These are phyloP conservation scores for Trachymyrmex cornetzi DNA, from an alignment of 1,140 invertebrate genomes.

Conservation along the genomic window DNA sequence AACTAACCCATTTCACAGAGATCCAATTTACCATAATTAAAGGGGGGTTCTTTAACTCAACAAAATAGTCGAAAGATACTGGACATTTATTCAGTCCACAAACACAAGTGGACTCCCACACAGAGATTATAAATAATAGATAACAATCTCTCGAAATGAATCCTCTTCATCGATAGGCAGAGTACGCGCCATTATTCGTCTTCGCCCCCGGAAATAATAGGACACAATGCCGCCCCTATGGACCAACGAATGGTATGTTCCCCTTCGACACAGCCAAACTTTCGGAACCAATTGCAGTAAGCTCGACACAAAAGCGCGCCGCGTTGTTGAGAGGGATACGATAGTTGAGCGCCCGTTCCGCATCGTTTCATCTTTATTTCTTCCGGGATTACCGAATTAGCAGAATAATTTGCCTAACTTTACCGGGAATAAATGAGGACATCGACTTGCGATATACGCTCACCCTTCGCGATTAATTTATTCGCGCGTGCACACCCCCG, in stretches of 20 bases:
- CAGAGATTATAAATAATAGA: neutral
- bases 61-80: neutral
- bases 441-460: neutral
- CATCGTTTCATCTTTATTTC: constrained; percentile 48
- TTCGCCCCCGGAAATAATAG: constrained; percentile 48
- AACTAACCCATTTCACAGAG: too few species aligned
- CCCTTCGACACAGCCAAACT: constrained; percentile 35
- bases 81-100: neutral
- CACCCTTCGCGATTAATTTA: neutral
- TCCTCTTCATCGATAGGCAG: neutral
- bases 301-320: constrained; percentile 48
- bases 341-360: constrained; percentile 31
- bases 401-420: constrained; percentile 8
- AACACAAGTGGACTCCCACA: neutral
- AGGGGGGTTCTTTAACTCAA: neutral
- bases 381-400: constrained; percentile 49
- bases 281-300: constrained; percentile 59
- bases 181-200: neutral
- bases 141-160: constrained; percentile 20
- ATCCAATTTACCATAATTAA: too few species aligned
- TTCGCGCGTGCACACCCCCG: neutral
- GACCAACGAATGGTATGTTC: neutral
- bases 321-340: constrained; percentile 12
- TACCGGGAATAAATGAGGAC: neutral
- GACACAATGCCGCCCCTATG: constrained; percentile 12